Conservation (phyloP, 2,113 vertebrate species). For the Perca fluviatilis region DNA sequence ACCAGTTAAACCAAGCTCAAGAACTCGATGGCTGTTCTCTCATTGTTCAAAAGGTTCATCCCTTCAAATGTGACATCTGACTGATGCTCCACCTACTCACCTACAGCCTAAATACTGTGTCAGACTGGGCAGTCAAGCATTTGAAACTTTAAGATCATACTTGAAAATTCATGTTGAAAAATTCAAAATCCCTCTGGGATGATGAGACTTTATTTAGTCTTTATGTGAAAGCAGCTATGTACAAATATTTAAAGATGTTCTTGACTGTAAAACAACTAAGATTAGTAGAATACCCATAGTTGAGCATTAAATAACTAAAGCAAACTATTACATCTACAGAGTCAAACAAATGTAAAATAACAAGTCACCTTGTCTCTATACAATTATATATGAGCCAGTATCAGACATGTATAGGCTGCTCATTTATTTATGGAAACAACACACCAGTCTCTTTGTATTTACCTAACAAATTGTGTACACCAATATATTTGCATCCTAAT, state of each 20-base stretch:
- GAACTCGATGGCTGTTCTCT: background rate
- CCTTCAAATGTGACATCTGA: background rate
- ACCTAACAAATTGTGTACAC: too few relatives aligned
- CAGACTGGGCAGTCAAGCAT: background rate
- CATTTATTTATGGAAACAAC: background rate
- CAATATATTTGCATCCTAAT: too few relatives aligned
- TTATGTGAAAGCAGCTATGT: background rate
- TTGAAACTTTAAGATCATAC: background rate
- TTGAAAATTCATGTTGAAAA: background rate
- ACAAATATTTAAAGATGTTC: background rate
- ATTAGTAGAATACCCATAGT: background rate
- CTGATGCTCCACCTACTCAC: background rate
- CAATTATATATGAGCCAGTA: background rate
- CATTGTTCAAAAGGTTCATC: background rate
- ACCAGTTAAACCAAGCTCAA: background rate
- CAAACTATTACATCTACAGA: background rate
- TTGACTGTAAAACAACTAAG: background rate
- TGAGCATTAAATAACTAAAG: background rate
- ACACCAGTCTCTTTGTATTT: background rate
- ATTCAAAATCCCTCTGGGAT: background rate
- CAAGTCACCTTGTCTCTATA: background rate
- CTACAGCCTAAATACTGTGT: background rate
- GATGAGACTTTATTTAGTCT: background rate
- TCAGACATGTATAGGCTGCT: background rate
- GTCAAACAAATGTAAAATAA: background rate